Conservation (phyloP, 2,797 vertebrate species). For the Ctenopoma kingsleyae region DNA sequence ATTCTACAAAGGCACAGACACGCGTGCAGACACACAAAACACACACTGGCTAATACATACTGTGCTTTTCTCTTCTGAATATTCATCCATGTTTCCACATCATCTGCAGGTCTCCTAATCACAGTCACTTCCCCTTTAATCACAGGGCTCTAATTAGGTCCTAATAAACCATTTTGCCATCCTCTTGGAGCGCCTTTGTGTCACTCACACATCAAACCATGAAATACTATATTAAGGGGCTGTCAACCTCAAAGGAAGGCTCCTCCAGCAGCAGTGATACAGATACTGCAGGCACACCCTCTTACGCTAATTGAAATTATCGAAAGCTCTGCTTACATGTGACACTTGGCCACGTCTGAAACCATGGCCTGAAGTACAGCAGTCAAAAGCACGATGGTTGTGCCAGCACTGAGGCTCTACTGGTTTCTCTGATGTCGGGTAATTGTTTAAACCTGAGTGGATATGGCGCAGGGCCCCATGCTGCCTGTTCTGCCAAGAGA, state of each 20-base stretch:
- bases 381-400: slow-evolving; percentile 64
- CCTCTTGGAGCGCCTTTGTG: slow-evolving; percentile 79
- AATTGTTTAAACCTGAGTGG: slow-evolving; percentile 88
- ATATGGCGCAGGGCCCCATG: slow-evolving; percentile 78
- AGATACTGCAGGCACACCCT: slow-evolving; percentile 80
- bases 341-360: slow-evolving; percentile 77
- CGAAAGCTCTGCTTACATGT: slow-evolving; percentile 78
- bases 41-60: slow-evolving; percentile 58
- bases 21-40: slow-evolving; percentile 37
- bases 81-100: slow-evolving; percentile 85
- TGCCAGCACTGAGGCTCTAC: slow-evolving; percentile 75
- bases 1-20: slow-evolving; percentile 51
- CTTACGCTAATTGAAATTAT: slow-evolving; percentile 85
- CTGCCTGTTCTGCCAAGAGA: slow-evolving; percentile 73
- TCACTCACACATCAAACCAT: slow-evolving; percentile 87
- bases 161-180: slow-evolving; percentile 87
- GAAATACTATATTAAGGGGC: slow-evolving; percentile 84
- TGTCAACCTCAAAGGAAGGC: slow-evolving; percentile 81
- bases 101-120: slow-evolving; percentile 86
- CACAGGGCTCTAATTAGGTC: slow-evolving; percentile 86
- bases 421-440: slow-evolving; percentile 81
- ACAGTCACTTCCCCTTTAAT: slow-evolving; percentile 89
- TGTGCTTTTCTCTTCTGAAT: slow-evolving; percentile 79
- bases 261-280: slow-evolving; percentile 77
- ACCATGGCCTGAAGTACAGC: slow-evolving; percentile 65